A percentile compares a stretch with the other conserved stretches of the same genome.
These are phyloP conservation scores for Diceros bicornis DNA, from an alignment of 2,797 vertebrate species.

Conservation along the genomic window DNA sequence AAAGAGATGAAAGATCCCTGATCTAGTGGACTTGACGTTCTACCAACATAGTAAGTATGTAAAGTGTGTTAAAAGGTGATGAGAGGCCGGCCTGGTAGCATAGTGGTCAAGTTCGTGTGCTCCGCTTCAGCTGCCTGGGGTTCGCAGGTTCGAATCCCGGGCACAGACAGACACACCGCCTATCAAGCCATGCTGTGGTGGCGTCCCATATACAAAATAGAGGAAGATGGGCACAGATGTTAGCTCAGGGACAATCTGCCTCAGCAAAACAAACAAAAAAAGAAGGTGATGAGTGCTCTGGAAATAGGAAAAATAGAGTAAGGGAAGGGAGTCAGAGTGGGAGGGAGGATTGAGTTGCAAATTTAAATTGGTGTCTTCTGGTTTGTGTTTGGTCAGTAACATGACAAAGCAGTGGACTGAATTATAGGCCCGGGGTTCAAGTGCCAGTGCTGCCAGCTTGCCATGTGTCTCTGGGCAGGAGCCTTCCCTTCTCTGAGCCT, in stretches of 20 bases:
- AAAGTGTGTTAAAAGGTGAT: background rate
- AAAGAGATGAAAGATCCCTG: background rate
- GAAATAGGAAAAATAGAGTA: background rate
- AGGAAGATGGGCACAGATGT: too few relatives aligned
- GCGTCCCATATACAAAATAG: too few relatives aligned
- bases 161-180: too few relatives aligned
- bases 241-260: too few relatives aligned
- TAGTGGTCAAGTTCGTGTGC: too few relatives aligned
- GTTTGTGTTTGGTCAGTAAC: background rate
- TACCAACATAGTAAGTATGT: background rate
- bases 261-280: too few relatives aligned
- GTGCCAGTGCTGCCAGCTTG: background rate
- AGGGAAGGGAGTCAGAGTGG: background rate
- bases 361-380: background rate
- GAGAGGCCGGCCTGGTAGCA: too few relatives aligned
- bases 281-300: background rate
- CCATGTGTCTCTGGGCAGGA: background rate
- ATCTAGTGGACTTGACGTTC: background rate
- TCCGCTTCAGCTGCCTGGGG: too few relatives aligned
- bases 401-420: background rate
- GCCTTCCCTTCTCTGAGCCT: background rate
- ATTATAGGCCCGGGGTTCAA: background rate
- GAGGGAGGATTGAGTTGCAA: background rate
- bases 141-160: too few relatives aligned
- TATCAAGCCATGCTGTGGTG: too few relatives aligned